phyloP scores from a whole-genome alignment of 2,113 vertebrate genomes.

The Nothocercus nigrocapillus region DNA sequence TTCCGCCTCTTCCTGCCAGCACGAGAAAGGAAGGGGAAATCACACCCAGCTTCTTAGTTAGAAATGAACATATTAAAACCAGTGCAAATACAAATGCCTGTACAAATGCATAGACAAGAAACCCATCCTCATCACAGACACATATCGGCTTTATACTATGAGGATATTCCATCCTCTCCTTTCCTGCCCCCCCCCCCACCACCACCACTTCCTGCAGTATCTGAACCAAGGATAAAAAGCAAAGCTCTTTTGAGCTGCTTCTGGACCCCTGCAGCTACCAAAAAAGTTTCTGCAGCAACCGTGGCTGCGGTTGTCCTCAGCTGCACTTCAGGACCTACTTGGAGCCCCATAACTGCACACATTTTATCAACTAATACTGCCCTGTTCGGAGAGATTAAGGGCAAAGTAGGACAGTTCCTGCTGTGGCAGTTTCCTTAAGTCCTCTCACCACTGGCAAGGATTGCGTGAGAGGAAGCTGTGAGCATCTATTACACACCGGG shows the following conservation, averaged over 20 bases:
- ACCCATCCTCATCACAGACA: not conserved
- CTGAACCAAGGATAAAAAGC: slow-evolving; percentile 11
- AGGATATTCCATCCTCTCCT: not conserved
- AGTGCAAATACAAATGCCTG: not conserved
- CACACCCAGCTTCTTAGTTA: not conserved
- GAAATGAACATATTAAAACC: not conserved
- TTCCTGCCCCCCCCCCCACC: not conserved
- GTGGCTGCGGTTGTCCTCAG: not conserved
- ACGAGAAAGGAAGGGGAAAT: not conserved
- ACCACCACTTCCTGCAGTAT: not conserved
- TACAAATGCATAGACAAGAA: not conserved
- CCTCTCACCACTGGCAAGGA: not conserved
- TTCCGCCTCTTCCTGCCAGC: not conserved
- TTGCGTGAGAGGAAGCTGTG: not conserved
- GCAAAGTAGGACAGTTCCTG: slow-evolving; percentile 4
- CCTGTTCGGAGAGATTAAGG: not conserved
- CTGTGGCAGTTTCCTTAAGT: slow-evolving; percentile 10
- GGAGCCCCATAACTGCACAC: not conserved
- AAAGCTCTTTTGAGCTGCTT: not conserved
- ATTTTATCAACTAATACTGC: not conserved
- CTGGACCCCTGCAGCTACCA: not conserved
- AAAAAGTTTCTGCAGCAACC: slow-evolving; percentile 5
- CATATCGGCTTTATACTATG: not conserved
- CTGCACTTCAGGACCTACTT: slow-evolving; percentile 4
- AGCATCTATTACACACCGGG: not conserved